phyloP scores from a whole-genome alignment of 2,888 invertebrate genomes.

The Apocheima hispidaria region DNA sequence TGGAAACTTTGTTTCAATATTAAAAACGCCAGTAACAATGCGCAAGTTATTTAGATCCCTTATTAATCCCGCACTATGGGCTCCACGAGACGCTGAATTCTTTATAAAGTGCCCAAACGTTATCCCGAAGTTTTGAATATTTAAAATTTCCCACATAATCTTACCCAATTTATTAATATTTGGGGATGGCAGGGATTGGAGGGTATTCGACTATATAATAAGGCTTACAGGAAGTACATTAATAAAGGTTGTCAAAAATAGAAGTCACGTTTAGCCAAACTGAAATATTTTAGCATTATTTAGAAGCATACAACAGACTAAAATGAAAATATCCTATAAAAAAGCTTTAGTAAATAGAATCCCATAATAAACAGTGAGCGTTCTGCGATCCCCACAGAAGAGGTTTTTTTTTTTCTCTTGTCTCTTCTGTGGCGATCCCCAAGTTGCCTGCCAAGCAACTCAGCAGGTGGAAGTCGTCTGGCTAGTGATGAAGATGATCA shows the following conservation, averaged over 20 bases:
- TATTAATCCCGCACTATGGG: constrained; percentile 66
- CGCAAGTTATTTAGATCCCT: constrained; percentile 64
- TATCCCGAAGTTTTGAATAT: constrained; percentile 59
- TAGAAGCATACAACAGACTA: neutral
- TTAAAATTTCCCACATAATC: constrained; percentile 58
- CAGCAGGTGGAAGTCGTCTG: too few species aligned
- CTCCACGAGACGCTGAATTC: constrained; percentile 71
- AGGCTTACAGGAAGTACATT: constrained; percentile 35
- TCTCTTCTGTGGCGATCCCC: too few species aligned
- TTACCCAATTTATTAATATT: constrained; percentile 55
- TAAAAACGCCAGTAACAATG: constrained; percentile 53
- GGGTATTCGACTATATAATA: constrained; percentile 31
- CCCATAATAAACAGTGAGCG: too few species aligned
- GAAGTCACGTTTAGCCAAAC: neutral
- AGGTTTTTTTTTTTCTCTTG: too few species aligned
- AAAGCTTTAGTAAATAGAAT: too few species aligned
- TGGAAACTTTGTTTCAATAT: constrained; percentile 42
- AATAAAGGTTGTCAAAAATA: constrained; percentile 39
- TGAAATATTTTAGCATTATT: neutral
- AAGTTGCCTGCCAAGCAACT: too few species aligned
- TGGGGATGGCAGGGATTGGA: constrained; percentile 42
- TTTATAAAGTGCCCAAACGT: constrained; percentile 57
- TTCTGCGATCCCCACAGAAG: too few species aligned
- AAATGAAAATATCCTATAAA: too few species aligned
- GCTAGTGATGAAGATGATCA: too few species aligned